These are phyloP conservation scores for Smithornis capensis DNA, from an alignment of 2,113 vertebrate species.

Conservation along the genomic window DNA sequence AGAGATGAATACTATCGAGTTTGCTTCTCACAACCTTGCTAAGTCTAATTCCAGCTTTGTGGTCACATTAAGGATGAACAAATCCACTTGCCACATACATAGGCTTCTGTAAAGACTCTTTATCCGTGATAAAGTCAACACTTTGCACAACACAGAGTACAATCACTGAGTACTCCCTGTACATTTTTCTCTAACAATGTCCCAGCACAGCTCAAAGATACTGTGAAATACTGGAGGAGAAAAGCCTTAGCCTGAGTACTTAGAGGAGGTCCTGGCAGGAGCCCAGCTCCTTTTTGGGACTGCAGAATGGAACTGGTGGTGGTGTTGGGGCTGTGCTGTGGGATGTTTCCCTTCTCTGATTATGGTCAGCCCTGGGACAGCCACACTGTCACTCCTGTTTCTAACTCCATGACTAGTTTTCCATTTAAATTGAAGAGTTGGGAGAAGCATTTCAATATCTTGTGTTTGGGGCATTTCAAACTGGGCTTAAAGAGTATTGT, in stretches of 20 bases:
- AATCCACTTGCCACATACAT: not conserved
- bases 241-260: not conserved
- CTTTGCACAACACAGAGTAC: not conserved
- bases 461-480: not conserved
- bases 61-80: not conserved
- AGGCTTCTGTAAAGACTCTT: not conserved
- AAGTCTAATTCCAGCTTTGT: not conserved
- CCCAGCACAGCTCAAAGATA: not conserved
- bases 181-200: not conserved
- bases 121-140: not conserved
- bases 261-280: not conserved
- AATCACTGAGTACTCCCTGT: not conserved
- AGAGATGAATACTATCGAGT: rapidly evolving
- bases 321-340: rapidly evolving
- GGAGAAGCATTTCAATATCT: not conserved
- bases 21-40: not conserved
- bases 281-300: not conserved
- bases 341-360: not conserved
- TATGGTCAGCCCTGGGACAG: not conserved
- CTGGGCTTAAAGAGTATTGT: not conserved
- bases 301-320: not conserved
- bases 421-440: not conserved
- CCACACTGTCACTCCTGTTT: not conserved
- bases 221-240: rapidly evolving
- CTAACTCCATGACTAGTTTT: not conserved